Evolutionary conservation across 1,140 invertebrate genomes (phyloP).

Genomic region (Neodiprion virginianus): DNA sequence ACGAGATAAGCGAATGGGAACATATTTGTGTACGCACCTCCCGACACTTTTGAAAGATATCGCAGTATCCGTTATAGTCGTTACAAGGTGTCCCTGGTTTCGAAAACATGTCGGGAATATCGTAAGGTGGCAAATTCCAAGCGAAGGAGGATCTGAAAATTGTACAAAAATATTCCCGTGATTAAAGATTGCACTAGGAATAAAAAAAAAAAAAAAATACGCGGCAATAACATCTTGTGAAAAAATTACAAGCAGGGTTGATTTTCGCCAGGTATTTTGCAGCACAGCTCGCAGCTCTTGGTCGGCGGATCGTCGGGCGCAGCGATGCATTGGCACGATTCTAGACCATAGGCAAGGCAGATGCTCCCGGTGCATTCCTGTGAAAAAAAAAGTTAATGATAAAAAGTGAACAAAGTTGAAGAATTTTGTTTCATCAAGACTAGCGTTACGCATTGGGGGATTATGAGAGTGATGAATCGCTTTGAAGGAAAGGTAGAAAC

Average conservation of each 20-base stretch:
- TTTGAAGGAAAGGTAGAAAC: too few relatives aligned
- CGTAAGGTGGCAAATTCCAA: slow-evolving; percentile 87
- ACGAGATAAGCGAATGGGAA: slow-evolving; percentile 15
- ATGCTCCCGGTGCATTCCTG: slow-evolving; percentile 93
- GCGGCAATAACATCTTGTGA: too few relatives aligned
- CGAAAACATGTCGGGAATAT: slow-evolving; percentile 92
- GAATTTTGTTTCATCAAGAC: too few relatives aligned
- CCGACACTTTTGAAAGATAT: slow-evolving; percentile 97
- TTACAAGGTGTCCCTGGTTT: slow-evolving; percentile 96
- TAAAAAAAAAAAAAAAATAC: not conserved
- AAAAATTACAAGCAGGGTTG: slow-evolving; percentile 70
- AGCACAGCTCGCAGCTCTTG: slow-evolving; percentile 90
- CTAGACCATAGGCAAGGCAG: slow-evolving; percentile 90
- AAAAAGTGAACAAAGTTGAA: too few relatives aligned
- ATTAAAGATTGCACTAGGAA: not conserved
- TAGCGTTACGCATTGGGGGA: too few relatives aligned
- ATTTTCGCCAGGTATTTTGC: slow-evolving; percentile 84
- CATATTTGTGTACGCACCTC: slow-evolving; percentile 64
- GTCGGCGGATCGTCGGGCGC: slow-evolving; percentile 77
- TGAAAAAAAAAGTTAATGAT: too few relatives aligned
- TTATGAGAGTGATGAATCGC: too few relatives aligned
- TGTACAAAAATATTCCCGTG: not conserved
- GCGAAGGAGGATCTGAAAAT: slow-evolving; percentile 84
- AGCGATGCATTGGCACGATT: slow-evolving; percentile 93
- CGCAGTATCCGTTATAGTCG: slow-evolving; percentile 98